phyloP scores from a whole-genome alignment of 2,888 invertebrate genomes.

The Fissipunctia ypsillon region DNA sequence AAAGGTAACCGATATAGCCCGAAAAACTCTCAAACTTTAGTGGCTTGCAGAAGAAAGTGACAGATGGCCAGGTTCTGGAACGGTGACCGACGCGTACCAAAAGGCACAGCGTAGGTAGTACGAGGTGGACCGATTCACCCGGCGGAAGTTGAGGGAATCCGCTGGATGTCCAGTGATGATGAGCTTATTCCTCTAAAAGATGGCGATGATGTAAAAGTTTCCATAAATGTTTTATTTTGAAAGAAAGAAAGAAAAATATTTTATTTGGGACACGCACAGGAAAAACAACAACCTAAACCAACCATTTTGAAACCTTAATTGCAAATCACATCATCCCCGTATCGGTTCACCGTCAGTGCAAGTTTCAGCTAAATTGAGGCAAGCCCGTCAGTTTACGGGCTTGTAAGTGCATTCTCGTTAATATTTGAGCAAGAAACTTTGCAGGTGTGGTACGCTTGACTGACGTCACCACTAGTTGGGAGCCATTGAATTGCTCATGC shows the following conservation, averaged over 20 bases:
- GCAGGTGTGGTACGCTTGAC: constrained; percentile 16
- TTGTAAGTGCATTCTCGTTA: constrained; percentile 46
- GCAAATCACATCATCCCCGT: not conserved
- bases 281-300: too few relatives aligned
- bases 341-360: constrained; percentile 10
- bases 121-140: not conserved
- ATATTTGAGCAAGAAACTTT: constrained; percentile 52
- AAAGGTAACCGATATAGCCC: too few relatives aligned
- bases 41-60: not conserved
- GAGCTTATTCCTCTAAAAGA: not conserved
- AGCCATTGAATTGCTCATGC: constrained; percentile 28
- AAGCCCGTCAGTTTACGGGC: constrained; percentile 23
- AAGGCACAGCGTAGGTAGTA: not conserved
- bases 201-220: not conserved
- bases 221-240: too few relatives aligned
- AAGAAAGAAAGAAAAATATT: too few relatives aligned
- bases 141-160: too few relatives aligned
- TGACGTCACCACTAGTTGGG: constrained; percentile 42
- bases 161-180: not conserved
- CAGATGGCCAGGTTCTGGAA: not conserved
- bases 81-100: not conserved
- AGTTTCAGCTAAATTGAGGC: constrained; percentile 28
- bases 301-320: too few relatives aligned
- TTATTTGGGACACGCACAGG: too few relatives aligned
- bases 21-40: not conserved